Base-by-base conservation (phyloP, 2,888 invertebrate genomes). In the Cephus spinipes region DNA sequence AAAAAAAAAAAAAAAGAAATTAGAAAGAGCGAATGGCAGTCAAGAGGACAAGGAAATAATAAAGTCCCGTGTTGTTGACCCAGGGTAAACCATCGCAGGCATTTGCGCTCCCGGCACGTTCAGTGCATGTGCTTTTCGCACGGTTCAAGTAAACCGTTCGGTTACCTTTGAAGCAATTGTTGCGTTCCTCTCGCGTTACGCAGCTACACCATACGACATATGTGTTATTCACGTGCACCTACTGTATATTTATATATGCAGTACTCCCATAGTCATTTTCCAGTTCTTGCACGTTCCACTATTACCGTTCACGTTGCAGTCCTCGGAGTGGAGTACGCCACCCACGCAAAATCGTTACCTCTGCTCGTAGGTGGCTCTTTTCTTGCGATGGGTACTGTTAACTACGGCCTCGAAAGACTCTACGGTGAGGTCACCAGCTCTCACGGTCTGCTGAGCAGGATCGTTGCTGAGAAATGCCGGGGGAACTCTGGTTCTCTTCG, bases 391-490 rank as follows among this genome's bases (percentile, higher is more conserved):
- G 55, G 83, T 86, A 85, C 86, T 86, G 86, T 87, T 87, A 87
- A 86, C 85, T 81, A 82, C 85, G 85, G 86, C 87, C 87, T 86
- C 87, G 84, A 86, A 85, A 85, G 83, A 81, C 83, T 83, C 83
- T 83, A 81, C 82, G 85, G 83, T 84, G 87, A 87, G 87, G 87
- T 86, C 87, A 86, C 86, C 84, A 84, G 85, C 85, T 88, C 86
- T 87, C 86, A 87, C 87, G 88, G 85, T 88, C 85, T 83, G 86
- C 81, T 83, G 87, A 86, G 81, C 82, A 82, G 81, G 76, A 82
- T 77, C 81, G 80, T 23, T 23, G 23, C 40, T 55, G 15, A 55
- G 55, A 55, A 23, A 23, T 55, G 23, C 55, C 55, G 55, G 23
- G 55, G 55, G 55, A 35, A 15, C 55, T 55, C 23, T 23, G 55